Base-by-base conservation (phyloP, 1,140 invertebrate genomes). In the Eufriesea mexicana region DNA sequence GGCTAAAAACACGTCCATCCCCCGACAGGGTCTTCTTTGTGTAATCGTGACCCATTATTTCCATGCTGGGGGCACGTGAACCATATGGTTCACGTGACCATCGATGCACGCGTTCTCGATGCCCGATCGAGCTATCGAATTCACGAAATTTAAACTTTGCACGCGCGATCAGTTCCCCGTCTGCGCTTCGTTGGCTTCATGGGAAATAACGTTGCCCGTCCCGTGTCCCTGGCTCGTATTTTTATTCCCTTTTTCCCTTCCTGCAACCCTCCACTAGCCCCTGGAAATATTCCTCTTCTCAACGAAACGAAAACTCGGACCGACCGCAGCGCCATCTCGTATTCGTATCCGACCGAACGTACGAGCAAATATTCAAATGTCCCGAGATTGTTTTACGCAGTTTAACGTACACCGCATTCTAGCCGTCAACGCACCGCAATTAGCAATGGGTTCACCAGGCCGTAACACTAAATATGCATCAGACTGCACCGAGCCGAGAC, bases 51-150 rank as follows among this genome's bases (percentile, higher is more conserved):
- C 90, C 89, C 88, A 93, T 94, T 93, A 93, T 87, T 94, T 93
- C 89, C 92, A 93, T 92, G 91, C 89, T 92, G 92, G 92, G 92
- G 93, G 90, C 91, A 92, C 92, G 90, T 86, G 89, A 88, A 84
- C 92, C 93, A 94, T 94, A 93, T 93, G 93, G 90, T 89, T 75
- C 84, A 77, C 80, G 87, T 79, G 85, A 68, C 64, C 84, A 61
- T 55, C 79, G 51, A 87, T 85, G 85, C 81, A 87, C 76, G 78
- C 79, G 76, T 83, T 83, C 83, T 42, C 75, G 64, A 77, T 70
- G 51, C 23, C 25, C 67, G 47, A 78, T 86, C 81, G 86, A 90
- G 76, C 90, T 93, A 93, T 93, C 92, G 89, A 90, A 84, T 93
- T 92, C 88, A 86, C 83, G 91, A 91, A 93, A 93, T 90, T 93